Percentiles rank a stretch among this genome's conserved stretches.
phyloP scores from a whole-genome alignment of 92 coral and sea anemone species.

The Porites lobata region DNA sequence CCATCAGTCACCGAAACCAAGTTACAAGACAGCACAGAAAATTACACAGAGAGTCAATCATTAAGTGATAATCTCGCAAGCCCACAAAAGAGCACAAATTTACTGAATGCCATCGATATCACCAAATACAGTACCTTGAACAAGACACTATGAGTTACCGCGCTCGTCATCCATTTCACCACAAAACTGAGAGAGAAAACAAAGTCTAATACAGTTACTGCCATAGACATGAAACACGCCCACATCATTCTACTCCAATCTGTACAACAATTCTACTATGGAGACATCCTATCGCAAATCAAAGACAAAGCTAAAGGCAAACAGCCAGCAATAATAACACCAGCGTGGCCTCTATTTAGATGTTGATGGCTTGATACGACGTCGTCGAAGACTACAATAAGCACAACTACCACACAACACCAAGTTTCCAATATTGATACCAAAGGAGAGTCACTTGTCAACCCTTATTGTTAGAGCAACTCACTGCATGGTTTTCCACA shows the following conservation, averaged over 20 bases:
- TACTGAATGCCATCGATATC: conserved; percentile 45
- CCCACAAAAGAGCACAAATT: conserved; percentile 5
- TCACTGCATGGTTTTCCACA: conserved; percentile 43
- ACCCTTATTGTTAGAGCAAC: conserved; percentile 27
- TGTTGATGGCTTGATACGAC: conserved; percentile 35
- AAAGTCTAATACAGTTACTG: conserved; percentile 32
- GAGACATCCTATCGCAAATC: conserved; percentile 23
- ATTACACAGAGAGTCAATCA: conserved; percentile 28
- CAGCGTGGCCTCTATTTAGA: conserved; percentile 38
- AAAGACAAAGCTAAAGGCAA: conserved; percentile 18
- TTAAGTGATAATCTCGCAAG: conserved; percentile 28
- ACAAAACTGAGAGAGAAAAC: conserved; percentile 28
- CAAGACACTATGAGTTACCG: conserved; percentile 27
- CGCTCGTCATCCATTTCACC: conserved; percentile 32
- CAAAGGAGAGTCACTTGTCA: conserved; percentile 41
- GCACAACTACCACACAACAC: conserved; percentile 44
- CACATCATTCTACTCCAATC: conserved; percentile 51
- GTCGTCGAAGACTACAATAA: conserved; percentile 50
- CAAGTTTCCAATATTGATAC: conserved; percentile 59
- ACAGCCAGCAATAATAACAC: background rate
- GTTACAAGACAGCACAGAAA: conserved; percentile 44
- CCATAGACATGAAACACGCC: conserved; percentile 57
- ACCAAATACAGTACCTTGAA: conserved; percentile 56
- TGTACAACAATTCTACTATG: conserved; percentile 42
- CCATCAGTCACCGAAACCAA: conserved; percentile 41